A percentile compares a stretch with the other conserved stretches of the same genome.
Evolutionary conservation across 2,888 invertebrate genomes (phyloP).

Genomic region (Philhelius pedissequus): DNA sequence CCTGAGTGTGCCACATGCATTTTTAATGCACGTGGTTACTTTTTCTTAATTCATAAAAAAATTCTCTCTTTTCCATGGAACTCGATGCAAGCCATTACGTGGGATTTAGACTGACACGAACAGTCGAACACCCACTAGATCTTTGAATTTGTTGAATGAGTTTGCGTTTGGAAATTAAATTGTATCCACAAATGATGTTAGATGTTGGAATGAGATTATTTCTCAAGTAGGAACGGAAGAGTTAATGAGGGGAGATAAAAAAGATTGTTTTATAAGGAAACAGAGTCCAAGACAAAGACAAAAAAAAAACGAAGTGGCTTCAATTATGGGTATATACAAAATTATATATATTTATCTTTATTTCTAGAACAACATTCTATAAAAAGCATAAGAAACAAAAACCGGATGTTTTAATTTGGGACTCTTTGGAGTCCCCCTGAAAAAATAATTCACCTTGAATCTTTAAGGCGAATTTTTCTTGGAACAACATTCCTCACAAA

Average conservation of each 20-base stretch:
- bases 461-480: not conserved
- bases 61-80: not conserved
- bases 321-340: slow-evolving; percentile 4
- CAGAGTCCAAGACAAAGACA: not conserved
- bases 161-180: slow-evolving; percentile 24
- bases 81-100: slow-evolving; percentile 1
- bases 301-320: not conserved
- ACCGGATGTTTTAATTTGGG: slow-evolving; percentile 12
- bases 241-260: slow-evolving; percentile 2
- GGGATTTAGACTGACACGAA: slow-evolving; percentile 6
- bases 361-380: not conserved
- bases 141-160: slow-evolving; percentile 5
- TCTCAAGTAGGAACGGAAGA: slow-evolving; percentile 10
- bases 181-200: not conserved
- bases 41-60: not conserved
- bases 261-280: not conserved
- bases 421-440: not conserved
- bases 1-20: slow-evolving; percentile 21
- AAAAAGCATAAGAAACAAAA: not conserved
- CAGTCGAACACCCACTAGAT: slow-evolving; percentile 2
- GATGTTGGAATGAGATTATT: not conserved
- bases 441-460: not conserved
- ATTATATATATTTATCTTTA: not conserved
- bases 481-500: not conserved
- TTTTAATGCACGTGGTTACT: slow-evolving; percentile 36